Base-by-base conservation (phyloP, 2,797 vertebrate genomes). In the Enteromius afrohamiltoni region DNA sequence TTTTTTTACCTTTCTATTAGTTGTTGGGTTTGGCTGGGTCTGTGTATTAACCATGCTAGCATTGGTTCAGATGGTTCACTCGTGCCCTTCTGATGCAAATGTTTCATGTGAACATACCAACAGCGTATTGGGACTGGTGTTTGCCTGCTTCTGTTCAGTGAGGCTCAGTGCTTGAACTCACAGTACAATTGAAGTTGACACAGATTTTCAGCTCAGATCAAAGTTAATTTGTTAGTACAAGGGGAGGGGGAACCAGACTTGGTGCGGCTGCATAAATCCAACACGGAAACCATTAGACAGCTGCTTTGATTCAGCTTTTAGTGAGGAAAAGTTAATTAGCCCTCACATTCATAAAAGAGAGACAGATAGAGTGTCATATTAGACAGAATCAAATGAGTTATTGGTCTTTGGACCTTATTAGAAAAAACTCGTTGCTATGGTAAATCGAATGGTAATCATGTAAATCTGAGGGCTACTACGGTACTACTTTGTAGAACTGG, bases 191-290 rank as follows among this genome's bases (percentile, higher is more conserved):
- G 74, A 91, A 82, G 89, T 85, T 83, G 88, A 86, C 88, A 86
- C 69, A 84, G 77, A 89, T 84, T 88, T 90, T 76, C 76, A 75
- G 37, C 55, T 31, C 37, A 85, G 55, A 88, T 91, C 87, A 90
- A 88, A 89, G 85, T 88, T 88, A 87, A 89, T 92, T 87, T 91
- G 87, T 90, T 91, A 88, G 42, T 83, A 87, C 67, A 85, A 60
- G 80, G 70, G 83, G 64, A 85, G 83, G 42, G 47, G 77, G 75
- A 69, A 68, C 26, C 62, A 34, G 65, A 16, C 69, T 79, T 83
- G 83, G 70, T 37, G 42, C 47, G 37, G 65, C 82, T 85, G 80
- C 49, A 86, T 73, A 83, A 80, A 53, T 45, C 71, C 84, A 45
- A 85, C 51, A 77, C 34, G 77, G 26, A 83, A 58, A 60, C 83